Evolutionary conservation across 2,797 vertebrate species (phyloP).

Genomic region (Luscinia megarhynchos): DNA sequence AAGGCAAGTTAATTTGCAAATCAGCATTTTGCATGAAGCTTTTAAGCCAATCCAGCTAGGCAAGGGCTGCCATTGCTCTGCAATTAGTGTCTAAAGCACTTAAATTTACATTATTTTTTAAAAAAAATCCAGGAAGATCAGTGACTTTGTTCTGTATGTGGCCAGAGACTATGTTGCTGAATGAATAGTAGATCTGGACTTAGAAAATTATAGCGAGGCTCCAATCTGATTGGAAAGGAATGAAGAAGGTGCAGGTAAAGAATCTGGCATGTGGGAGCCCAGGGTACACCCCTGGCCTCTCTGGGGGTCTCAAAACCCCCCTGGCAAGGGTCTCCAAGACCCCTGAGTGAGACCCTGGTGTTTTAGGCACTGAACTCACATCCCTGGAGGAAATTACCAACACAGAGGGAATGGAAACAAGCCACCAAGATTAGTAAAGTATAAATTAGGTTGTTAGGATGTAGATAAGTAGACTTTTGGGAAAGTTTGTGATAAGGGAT

Average conservation of each 20-base stretch:
- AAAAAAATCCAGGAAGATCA: not conserved
- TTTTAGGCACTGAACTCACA: too few relatives aligned
- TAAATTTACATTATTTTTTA: slow-evolving; percentile 22
- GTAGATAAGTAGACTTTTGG: too few relatives aligned
- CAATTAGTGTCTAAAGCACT: not conserved
- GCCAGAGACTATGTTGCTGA: not conserved
- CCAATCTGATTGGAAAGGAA: not conserved
- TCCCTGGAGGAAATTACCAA: too few relatives aligned
- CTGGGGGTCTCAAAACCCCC: too few relatives aligned
- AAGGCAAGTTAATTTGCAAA: slow-evolving; percentile 45
- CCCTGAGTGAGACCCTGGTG: too few relatives aligned
- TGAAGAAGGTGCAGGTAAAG: not conserved
- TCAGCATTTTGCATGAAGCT: not conserved
- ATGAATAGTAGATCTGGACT: not conserved
- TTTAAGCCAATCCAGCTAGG: not conserved
- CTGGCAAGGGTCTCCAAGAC: too few relatives aligned
- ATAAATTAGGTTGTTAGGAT: too few relatives aligned
- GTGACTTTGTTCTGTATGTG: not conserved
- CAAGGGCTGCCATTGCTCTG: not conserved
- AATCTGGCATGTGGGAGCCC: not conserved
- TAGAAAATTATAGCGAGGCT: not conserved
- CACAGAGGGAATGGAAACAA: too few relatives aligned
- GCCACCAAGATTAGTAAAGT: too few relatives aligned
- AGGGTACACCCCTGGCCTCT: too few relatives aligned
- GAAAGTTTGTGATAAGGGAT: too few relatives aligned